Percentiles rank a stretch among this genome's conserved stretches.
These are phyloP conservation scores for Megamerina dolium DNA, from an alignment of 2,888 invertebrate genomes.

Conservation along the genomic window DNA sequence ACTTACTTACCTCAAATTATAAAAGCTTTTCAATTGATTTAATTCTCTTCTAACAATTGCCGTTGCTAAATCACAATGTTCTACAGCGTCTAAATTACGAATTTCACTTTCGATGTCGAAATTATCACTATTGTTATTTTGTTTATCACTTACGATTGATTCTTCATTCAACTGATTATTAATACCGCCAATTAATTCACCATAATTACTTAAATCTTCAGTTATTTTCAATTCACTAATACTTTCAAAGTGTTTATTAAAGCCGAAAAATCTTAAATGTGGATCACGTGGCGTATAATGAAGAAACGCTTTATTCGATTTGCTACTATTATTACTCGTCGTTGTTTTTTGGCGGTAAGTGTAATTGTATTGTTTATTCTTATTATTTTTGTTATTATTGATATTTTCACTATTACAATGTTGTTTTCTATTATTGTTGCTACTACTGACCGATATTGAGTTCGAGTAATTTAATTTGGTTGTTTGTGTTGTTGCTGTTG, in stretches of 20 bases:
- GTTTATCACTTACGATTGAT: too few relatives aligned
- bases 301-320: slow-evolving; percentile 48
- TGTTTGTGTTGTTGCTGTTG: slow-evolving; percentile 13
- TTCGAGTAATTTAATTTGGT: slow-evolving; percentile 14
- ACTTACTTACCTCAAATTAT: too few relatives aligned
- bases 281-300: slow-evolving; percentile 49
- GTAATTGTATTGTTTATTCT: slow-evolving; percentile 41
- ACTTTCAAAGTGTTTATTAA: slow-evolving; percentile 36
- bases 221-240: slow-evolving; percentile 39
- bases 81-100: slow-evolving; percentile 14
- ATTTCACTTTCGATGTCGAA: slow-evolving; percentile 8
- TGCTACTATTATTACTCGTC: slow-evolving; percentile 42
- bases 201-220: slow-evolving; percentile 45
- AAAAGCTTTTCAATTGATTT: too few relatives aligned
- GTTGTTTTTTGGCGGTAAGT: too few relatives aligned
- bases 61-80: slow-evolving; percentile 15
- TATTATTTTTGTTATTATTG: slow-evolving; percentile 24
- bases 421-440: too few relatives aligned
- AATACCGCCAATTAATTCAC: slow-evolving; percentile 44
- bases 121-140: slow-evolving; percentile 7
- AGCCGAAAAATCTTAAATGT: slow-evolving; percentile 41
- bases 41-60: too few relatives aligned
- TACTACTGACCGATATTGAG: slow-evolving; percentile 20
- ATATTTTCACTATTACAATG: too few relatives aligned
- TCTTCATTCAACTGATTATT: too few relatives aligned